Evolutionary conservation across 2,888 invertebrate species (phyloP), one percentile per base, ranked within the genome.

Genomic region (Hypomecis atomaria): DNA sequence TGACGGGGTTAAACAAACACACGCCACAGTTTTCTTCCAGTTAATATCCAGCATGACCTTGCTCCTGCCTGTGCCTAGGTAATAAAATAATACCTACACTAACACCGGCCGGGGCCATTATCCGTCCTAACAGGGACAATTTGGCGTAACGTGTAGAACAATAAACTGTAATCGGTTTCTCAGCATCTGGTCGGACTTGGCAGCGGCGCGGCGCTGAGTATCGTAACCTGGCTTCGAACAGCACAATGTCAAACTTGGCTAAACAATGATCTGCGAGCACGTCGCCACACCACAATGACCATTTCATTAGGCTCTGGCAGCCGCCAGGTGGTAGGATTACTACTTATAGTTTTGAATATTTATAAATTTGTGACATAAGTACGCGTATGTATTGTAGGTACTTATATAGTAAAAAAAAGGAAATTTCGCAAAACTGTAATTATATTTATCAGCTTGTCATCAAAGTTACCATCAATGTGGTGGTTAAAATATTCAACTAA

Each of bases 241-340:
- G 55, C 47, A 65, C 57, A 69, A 64, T 65, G 59, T 63, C 53
- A 43, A 59, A 53, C 62, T 47, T n/a, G 48, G 53, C 64, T 64
- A 65, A 69, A 67, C 54, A 63, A 69, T 65, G 48, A 59, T 61
- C 56, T 59, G 62, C 57, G 50, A 65, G 63, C 48, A 58, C 62
- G 67, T 67, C 65, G 59, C 61, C 49, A n/a, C 53, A 67, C 61
- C 61, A 67, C 52, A 63, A 72, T 71, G 54, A 71, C 65, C 59
- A 65, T 71, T 71, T 67, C 66, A 71, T 72, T 67, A 71, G 60
- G 56, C 62, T 36, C 52, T 56, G 52, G 60, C 62, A 67, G 67
- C 10, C 45, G 59, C 66, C 45, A 60, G 54, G 52, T 71, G 43
- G 33, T 62, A 62, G 53, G 58, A 44, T 53, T 37, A 56, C 66